Evolutionary conservation across 2,113 vertebrate genomes (phyloP), one percentile per base, ranked within the genome.

Genomic region (Proterorhinus semilunaris): DNA sequence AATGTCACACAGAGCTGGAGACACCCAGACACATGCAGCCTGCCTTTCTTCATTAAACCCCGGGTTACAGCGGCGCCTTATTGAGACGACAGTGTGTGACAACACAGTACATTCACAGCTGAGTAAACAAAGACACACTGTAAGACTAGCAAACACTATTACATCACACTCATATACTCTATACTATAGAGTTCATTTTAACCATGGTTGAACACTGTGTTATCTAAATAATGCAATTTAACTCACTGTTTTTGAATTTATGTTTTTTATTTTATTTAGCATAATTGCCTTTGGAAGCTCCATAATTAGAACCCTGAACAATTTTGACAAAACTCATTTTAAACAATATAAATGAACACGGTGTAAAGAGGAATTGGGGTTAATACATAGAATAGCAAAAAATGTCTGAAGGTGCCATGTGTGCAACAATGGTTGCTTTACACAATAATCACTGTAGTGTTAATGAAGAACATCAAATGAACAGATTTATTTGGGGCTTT

Each of bases 31-130:
- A 63, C 57, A 50, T 45, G 59, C 10, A 12, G 36, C 13, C 66
- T 48, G 45, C 62, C 52, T 64, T 17, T 53, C 80, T 36, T 81
- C 68, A 83, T 88, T 79, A 79, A 79, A 79, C 69, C 67, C 7
- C 58, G 43, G 68, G 66, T 71, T 54, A 47, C 42, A 15, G 44
- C 46, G 55, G 62, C 11, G 36, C 70, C 59, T 67, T 71, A 80
- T 67, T 76, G 72, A 63, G 71, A 71, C 66, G 66, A 79, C 62
- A 69, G 68, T 51, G 63, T 62, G 68, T 66, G 61, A 57, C 59
- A 66, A 46, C 16, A 63, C 8, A 16, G 62, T 50, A 75, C 62
- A 43, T 46, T 51, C 45, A 51, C 47, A 70, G 52, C 47, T 61
- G 61, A 62, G 59, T 54, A 66, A 65, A 62, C 47, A 68, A 17